Percentiles rank a stretch among this genome's conserved stretches.
These are phyloP conservation scores for Rutilus rutilus DNA, from an alignment of 2,113 vertebrate species.

Conservation along the genomic window DNA sequence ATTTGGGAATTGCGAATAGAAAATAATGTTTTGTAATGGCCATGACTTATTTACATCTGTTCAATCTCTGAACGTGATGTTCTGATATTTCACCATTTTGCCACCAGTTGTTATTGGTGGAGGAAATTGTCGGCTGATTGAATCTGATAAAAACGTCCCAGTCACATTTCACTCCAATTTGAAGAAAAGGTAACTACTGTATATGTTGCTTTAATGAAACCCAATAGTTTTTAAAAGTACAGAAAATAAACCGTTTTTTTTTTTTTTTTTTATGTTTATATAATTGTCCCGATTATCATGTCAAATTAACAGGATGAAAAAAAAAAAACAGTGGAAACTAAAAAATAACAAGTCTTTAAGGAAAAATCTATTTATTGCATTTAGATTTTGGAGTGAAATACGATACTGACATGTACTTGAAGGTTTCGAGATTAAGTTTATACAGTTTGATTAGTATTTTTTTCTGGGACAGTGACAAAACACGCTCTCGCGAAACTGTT, in stretches of 20 bases:
- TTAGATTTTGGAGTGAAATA: background rate
- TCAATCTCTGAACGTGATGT: conserved; percentile 3
- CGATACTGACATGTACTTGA: background rate
- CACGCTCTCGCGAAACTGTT: background rate
- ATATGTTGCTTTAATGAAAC: background rate
- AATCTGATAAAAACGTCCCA: background rate
- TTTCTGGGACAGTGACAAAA: too few relatives aligned
- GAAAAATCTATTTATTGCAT: background rate
- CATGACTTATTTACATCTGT: conserved; percentile 14
- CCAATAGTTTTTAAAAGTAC: background rate
- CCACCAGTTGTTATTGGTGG: background rate
- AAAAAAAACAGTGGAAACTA: background rate
- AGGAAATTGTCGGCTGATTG: too few relatives aligned
- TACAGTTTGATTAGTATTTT: background rate
- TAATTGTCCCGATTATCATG: background rate
- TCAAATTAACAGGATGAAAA: background rate
- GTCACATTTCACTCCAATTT: background rate
- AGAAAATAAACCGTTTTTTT: too few relatives aligned
- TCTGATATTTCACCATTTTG: background rate
- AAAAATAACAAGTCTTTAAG: background rate
- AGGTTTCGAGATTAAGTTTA: background rate
- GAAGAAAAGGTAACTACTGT: background rate
- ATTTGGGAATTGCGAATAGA: background rate
- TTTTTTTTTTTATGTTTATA: too few relatives aligned
- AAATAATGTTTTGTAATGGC: background rate